These are phyloP conservation scores for Chironomus tentans DNA, from an alignment of 2,888 invertebrate genomes.

Conservation along the genomic window DNA sequence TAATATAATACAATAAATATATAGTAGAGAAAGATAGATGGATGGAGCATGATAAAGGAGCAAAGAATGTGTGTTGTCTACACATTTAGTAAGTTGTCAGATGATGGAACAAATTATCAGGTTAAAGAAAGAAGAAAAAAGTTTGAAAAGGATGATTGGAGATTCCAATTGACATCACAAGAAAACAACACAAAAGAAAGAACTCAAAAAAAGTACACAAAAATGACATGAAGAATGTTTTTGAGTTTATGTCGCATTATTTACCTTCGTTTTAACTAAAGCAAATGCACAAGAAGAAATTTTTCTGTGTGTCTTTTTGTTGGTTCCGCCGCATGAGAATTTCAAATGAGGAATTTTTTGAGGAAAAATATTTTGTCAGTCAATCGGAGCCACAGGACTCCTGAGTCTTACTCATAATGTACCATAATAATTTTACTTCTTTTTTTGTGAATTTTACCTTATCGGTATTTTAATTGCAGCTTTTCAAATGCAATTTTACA, in stretches of 20 bases:
- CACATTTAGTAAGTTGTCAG: constrained; percentile 22
- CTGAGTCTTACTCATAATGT: neutral
- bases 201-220: neutral
- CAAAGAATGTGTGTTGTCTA: neutral
- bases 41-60: neutral
- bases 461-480: neutral
- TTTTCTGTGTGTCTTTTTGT: neutral
- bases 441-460: neutral
- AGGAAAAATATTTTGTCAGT: neutral
- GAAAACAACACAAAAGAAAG: neutral
- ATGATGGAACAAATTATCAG: constrained; percentile 25
- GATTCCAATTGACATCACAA: neutral
- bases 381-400: constrained; percentile 15
- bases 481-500: neutral
- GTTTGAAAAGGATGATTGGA: neutral
- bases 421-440: no score
- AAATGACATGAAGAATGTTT: neutral
- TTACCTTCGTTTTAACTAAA: neutral
- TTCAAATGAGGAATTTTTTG: neutral
- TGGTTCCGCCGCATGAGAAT: neutral
- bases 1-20: neutral
- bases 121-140: constrained; percentile 1
- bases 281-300: neutral
- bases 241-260: neutral
- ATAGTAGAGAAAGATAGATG: neutral